phyloP scores from a whole-genome alignment of 2,113 vertebrate species.

The Ophthalmolycus amberensis region DNA sequence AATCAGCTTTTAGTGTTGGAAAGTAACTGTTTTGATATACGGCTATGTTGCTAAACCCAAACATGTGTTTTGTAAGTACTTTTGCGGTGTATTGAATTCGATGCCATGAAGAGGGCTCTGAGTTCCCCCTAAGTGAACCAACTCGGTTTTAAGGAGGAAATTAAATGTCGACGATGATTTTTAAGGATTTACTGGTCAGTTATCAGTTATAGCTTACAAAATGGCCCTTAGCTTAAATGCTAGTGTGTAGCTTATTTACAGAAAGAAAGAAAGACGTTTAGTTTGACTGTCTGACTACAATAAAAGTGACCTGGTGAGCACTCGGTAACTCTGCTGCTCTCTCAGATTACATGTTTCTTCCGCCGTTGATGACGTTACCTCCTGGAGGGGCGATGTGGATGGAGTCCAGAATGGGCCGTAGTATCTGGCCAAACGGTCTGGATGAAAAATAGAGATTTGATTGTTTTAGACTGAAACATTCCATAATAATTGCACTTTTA shows the following conservation, averaged over 20 bases:
- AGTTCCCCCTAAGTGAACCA: neutral
- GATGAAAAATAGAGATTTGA: conserved; percentile 21
- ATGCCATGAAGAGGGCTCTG: neutral
- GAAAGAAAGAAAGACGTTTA: neutral
- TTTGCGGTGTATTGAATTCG: neutral
- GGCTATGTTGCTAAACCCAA: conserved; percentile 19
- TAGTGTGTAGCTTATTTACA: conserved; percentile 5
- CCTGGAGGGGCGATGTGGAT: conserved; percentile 94
- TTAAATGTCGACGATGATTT: neutral
- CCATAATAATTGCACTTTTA: neutral
- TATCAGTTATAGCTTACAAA: conserved; percentile 11
- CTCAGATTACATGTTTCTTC: conserved; percentile 89
- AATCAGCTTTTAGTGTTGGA: conserved; percentile 10
- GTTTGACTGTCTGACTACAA: conserved; percentile 57
- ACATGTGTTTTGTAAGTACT: neutral
- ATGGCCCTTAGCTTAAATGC: neutral
- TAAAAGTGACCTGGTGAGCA: conserved; percentile 58
- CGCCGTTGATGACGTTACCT: conserved; percentile 91
- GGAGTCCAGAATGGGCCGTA: conserved; percentile 93
- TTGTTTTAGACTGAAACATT: neutral
- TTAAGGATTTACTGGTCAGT: conserved; percentile 1
- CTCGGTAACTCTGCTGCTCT: conserved; percentile 5
- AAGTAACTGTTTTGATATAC: neutral
- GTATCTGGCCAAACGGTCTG: conserved; percentile 96
- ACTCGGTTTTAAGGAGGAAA: neutral